These are phyloP conservation scores for Hemitrygon akajei DNA, from an alignment of 2,797 vertebrate species.

Conservation along the genomic window DNA sequence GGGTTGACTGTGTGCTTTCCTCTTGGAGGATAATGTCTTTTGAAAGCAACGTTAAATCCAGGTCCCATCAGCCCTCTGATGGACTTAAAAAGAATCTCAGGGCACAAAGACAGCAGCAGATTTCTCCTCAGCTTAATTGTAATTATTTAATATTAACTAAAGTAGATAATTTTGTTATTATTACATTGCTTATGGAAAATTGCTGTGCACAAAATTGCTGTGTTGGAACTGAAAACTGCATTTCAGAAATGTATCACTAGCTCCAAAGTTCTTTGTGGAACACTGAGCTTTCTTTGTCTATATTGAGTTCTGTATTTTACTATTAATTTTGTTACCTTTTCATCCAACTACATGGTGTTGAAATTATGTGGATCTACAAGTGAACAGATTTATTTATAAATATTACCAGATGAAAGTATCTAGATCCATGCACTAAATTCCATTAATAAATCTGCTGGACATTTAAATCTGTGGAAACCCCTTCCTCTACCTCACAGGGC, in stretches of 20 bases:
- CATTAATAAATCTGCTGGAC: background rate
- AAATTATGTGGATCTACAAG: background rate
- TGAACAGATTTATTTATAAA: background rate
- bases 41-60: too few relatives aligned
- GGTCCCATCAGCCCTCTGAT: too few relatives aligned
- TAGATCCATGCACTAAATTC: background rate
- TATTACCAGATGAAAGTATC: background rate
- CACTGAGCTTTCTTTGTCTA: background rate
- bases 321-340: background rate
- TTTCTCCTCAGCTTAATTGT: too few relatives aligned
- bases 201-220: too few relatives aligned
- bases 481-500: background rate
- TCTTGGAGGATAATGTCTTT: too few relatives aligned
- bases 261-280: background rate
- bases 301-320: background rate
- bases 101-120: too few relatives aligned
- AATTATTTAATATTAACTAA: too few relatives aligned
- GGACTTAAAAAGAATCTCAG: too few relatives aligned
- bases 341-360: background rate
- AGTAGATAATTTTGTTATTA: too few relatives aligned
- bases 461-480: background rate
- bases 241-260: background rate
- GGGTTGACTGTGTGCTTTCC: too few relatives aligned
- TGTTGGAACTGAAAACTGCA: too few relatives aligned
- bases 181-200: too few relatives aligned